phyloP scores from a whole-genome alignment of 2,888 invertebrate species.

The Rhodophaea formosa region DNA sequence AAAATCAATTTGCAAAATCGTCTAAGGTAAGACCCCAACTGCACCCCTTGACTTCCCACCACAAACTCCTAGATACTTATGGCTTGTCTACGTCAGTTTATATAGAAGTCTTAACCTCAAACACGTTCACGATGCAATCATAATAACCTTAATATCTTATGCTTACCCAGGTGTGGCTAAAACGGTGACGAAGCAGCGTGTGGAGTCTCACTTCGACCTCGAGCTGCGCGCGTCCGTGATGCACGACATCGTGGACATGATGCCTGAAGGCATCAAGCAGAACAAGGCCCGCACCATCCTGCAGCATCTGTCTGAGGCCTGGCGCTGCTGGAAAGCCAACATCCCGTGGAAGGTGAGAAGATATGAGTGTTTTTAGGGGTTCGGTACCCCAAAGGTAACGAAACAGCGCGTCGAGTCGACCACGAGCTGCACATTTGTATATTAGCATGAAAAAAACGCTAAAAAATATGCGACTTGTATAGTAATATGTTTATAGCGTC shows the following conservation, averaged over 20 bases:
- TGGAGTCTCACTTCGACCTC: constrained; percentile 99
- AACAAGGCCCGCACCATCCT: constrained; percentile 99
- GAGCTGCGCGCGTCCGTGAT: constrained; percentile 98
- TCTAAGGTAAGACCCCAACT: too few species aligned
- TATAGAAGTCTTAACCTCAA: too few species aligned
- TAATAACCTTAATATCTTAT: neutral
- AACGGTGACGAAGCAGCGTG: constrained; percentile 99
- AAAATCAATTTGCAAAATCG: too few species aligned
- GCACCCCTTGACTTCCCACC: too few species aligned
- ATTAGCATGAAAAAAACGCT: too few species aligned
- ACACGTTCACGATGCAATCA: neutral
- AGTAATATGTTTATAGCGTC: too few species aligned
- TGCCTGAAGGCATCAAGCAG: constrained; percentile 99
- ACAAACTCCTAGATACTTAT: too few species aligned
- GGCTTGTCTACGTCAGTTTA: too few species aligned
- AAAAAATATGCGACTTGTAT: too few species aligned
- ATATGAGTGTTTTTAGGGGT: neutral
- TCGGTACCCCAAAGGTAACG: too few species aligned
- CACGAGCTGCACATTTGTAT: too few species aligned
- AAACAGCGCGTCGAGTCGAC: too few species aligned
- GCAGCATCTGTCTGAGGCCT: constrained; percentile 99
- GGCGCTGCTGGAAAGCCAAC: constrained; percentile 99
- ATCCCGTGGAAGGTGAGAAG: constrained; percentile 97
- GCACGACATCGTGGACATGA: constrained; percentile 99
- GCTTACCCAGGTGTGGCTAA: constrained; percentile 91